phyloP scores from a whole-genome alignment of 2,888 invertebrate species.

The Linyphia triangularis region DNA sequence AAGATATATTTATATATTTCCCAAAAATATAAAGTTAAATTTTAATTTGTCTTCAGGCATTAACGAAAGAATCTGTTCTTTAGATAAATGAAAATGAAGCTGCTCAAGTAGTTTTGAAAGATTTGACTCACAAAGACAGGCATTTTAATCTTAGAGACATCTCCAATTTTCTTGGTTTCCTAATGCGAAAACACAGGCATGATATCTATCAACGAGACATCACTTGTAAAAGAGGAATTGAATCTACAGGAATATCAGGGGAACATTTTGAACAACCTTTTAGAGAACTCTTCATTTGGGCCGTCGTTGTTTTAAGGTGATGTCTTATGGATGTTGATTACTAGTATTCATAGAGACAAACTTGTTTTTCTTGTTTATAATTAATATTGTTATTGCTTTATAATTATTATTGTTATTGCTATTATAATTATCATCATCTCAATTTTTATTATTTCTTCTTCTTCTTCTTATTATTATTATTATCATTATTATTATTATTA shows the following conservation, averaged over 20 bases:
- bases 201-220: conserved; percentile 65
- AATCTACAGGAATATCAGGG: conserved; percentile 68
- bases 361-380: not conserved
- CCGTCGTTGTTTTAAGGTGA: conserved; percentile 76
- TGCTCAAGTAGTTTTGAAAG: conserved; percentile 64
- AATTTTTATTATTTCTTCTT: too few relatives aligned
- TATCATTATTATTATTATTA: too few relatives aligned
- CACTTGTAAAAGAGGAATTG: conserved; percentile 68
- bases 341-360: not conserved
- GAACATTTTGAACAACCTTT: conserved; percentile 77
- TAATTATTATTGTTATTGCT: too few relatives aligned
- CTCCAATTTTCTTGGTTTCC: conserved; percentile 56
- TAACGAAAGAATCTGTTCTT: too few relatives aligned
- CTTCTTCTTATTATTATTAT: too few relatives aligned
- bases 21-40: too few relatives aligned
- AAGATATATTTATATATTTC: too few relatives aligned
- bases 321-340: not conserved
- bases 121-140: conserved; percentile 60
- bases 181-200: conserved; percentile 68
- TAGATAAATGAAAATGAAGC: conserved; percentile 72
- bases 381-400: too few relatives aligned
- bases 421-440: too few relatives aligned
- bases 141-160: conserved; percentile 69
- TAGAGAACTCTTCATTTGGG: conserved; percentile 77
- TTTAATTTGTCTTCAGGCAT: too few relatives aligned